A percentile compares a stretch with the other conserved stretches of the same genome.
Conservation (phyloP, 2,888 invertebrate species). For the Leucoptera coffeella region DNA sequence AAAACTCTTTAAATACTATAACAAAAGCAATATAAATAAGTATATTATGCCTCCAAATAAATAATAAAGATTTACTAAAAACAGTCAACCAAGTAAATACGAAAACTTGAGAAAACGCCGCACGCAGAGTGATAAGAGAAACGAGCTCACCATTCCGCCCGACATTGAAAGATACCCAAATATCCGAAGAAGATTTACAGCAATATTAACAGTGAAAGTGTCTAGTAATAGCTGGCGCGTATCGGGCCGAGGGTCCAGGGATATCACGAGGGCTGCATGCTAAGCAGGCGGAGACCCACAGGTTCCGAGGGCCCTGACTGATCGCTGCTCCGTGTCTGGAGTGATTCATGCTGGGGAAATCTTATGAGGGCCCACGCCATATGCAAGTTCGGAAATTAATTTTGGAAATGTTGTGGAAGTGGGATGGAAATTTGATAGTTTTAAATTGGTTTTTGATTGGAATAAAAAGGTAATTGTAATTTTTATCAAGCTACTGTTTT, state of each 20-base stretch:
- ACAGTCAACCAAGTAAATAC: no score
- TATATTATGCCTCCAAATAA: no score
- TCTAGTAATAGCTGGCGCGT: conserved; percentile 54
- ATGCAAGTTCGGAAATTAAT: conserved; percentile 42
- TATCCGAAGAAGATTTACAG: conserved; percentile 26
- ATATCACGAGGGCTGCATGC: conserved; percentile 33
- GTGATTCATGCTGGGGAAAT: conserved; percentile 54
- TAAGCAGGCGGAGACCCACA: conserved; percentile 37
- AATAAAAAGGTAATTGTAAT: no score
- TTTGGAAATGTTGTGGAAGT: no score
- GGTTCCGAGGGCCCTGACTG: conserved; percentile 32
- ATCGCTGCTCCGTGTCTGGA: conserved; percentile 46
- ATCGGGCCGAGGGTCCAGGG: conserved; percentile 49
- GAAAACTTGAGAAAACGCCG: no score
- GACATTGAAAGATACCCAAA: conserved; percentile 2
- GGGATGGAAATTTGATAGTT: conserved; percentile 10
- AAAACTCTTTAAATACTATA: no score
- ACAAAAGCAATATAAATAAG: no score
- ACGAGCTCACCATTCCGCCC: no score
- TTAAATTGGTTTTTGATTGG: no score
- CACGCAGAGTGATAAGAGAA: no score
- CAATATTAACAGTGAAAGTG: conserved; percentile 52
- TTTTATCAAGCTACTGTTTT: no score
- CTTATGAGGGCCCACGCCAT: conserved; percentile 47
- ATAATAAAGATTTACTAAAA: no score